Evolutionary conservation across 2,888 invertebrate species (phyloP), one percentile per base, ranked within the genome.

Genomic region (Troides aeacus): DNA sequence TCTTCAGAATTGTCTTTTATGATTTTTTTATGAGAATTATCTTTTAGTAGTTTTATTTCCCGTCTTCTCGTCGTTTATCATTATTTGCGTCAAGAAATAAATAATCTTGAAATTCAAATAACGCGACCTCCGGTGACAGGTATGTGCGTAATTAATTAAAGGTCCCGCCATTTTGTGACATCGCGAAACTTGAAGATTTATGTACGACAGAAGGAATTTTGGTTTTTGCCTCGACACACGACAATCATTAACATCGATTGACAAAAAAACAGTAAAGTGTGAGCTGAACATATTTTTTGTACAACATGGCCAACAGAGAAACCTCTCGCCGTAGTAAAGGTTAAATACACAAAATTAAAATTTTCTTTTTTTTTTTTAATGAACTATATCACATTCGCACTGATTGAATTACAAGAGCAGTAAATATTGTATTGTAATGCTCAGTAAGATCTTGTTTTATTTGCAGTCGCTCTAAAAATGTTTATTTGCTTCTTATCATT

Each of bases 81-180:
- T 59, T 50, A n/a, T 68, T 64, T 18, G 39, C 10, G n/a, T 53
- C 50, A 42, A 24, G 53, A 64, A 30, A 59, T 66, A 68, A 66
- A 71, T 65, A 61, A 66, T 57, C 66, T 61, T 30, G 64, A 68
- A 64, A 73, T 71, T 71, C 69, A 66, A 76, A 72, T 74, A 75
- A 72, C 77, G 73, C 77, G 78, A 68, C 81, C 84, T 82, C 82
- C 83, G 80, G 73, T 74, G 82, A 77, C 74, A 83, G 79, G 86
- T 86, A 91, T 90, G 81, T 81, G 77, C 83, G 85, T 89, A 85
- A 88, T 85, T 85, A 89, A 89, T 90, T 88, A 87, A 82, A 88
- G 86, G 84, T 84, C 84, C 79, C 78, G 83, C 82, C 72, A 68
- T 72, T 66, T 73, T 72, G 73, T 74, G 77, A 73, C 79, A 81